Evolutionary conservation across 2,113 vertebrate genomes (phyloP).

Genomic region (Anolis carolinensis): DNA sequence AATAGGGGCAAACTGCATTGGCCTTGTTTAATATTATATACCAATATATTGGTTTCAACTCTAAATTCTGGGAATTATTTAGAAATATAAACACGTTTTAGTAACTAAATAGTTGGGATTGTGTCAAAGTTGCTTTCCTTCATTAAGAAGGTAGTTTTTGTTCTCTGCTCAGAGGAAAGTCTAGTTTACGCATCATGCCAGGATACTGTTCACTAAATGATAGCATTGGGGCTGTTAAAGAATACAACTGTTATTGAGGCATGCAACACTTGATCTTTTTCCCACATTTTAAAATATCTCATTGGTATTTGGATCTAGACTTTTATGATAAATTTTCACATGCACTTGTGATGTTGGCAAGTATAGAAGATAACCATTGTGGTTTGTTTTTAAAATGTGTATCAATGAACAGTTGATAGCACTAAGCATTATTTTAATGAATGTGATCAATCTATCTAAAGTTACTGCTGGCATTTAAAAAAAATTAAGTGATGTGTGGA

Average conservation of each 20-base stretch:
- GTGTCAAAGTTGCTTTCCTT: no score
- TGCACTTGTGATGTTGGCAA: neutral
- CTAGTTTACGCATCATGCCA: neutral
- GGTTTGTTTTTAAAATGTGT: neutral
- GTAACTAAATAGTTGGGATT: no score
- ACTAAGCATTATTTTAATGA: neutral
- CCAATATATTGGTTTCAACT: no score
- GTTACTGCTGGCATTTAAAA: neutral
- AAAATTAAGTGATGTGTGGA: neutral
- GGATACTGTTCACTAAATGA: neutral
- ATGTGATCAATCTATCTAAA: neutral
- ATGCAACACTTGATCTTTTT: neutral
- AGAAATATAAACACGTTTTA: no score
- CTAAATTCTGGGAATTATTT: no score
- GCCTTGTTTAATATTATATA: slow-evolving; percentile 13
- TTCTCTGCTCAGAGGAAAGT: neutral
- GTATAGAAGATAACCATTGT: neutral
- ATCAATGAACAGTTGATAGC: neutral
- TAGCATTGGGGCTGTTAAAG: neutral
- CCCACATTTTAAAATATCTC: no score
- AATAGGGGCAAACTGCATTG: neutral
- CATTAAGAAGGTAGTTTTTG: no score
- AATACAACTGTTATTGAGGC: neutral
- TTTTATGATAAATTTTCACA: neutral
- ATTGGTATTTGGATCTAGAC: no score